phyloP scores from a whole-genome alignment of 2,113 vertebrate genomes.

The Siphamia tubifer region DNA sequence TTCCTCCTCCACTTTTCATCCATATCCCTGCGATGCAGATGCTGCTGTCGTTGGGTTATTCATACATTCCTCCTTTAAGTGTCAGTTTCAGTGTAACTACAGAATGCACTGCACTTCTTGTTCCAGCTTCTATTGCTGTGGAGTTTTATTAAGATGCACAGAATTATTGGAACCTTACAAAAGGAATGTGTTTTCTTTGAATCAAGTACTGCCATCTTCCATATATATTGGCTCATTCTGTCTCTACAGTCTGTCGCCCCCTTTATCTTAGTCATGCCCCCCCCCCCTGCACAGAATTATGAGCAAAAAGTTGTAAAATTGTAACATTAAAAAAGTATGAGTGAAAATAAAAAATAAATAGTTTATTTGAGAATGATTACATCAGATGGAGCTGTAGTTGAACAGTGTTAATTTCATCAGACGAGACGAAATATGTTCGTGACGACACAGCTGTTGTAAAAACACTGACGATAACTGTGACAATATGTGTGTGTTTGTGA shows the following conservation, averaged over 20 bases:
- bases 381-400: no score
- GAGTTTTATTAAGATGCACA: slow-evolving; percentile 59
- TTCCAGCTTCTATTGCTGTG: slow-evolving; percentile 18
- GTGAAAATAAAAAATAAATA: no score
- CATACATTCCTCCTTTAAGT: slow-evolving; percentile 24
- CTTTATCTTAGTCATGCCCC: slow-evolving; percentile 47
- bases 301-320: no score
- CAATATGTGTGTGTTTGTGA: no score
- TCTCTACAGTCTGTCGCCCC: slow-evolving; percentile 43
- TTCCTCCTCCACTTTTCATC: slow-evolving; percentile 38
- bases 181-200: slow-evolving; percentile 54
- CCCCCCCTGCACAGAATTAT: no score
- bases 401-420: no score
- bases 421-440: no score
- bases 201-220: slow-evolving; percentile 52
- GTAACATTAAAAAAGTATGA: no score
- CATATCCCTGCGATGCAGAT: slow-evolving; percentile 34
- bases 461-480: no score
- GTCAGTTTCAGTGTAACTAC: slow-evolving; percentile 35
- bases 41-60: slow-evolving; percentile 27
- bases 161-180: slow-evolving; percentile 66
- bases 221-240: slow-evolving; percentile 62
- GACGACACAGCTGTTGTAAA: no score
- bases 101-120: slow-evolving; percentile 25
- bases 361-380: no score